A percentile compares a stretch with the other conserved stretches of the same genome.
Evolutionary conservation across 2,888 invertebrate genomes (phyloP).

Genomic region (Cerceris ruficornis): DNA sequence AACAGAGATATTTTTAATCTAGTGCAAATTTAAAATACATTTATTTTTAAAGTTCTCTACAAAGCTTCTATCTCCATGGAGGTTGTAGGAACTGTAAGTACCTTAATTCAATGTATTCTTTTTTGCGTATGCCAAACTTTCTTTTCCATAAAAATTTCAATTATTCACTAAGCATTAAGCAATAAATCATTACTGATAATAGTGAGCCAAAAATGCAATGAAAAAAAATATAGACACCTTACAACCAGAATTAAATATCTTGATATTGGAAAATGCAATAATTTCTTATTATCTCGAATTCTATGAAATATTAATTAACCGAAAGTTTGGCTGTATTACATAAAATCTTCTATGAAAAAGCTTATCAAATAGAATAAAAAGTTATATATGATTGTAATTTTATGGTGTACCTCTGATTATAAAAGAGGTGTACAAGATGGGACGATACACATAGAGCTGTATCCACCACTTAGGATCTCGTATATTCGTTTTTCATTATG

Average conservation of each 20-base stretch:
- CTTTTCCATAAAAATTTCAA: too few species aligned
- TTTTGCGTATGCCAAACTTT: conserved; percentile 9
- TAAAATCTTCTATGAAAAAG: conserved; percentile 11
- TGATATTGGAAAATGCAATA: too few species aligned
- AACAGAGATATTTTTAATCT: conserved; percentile 10
- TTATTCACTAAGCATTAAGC: too few species aligned
- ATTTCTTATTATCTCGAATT: too few species aligned
- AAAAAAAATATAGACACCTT: too few species aligned
- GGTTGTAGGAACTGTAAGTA: conserved; percentile 75
- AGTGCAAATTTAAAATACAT: conserved; percentile 20
- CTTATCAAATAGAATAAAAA: conserved; percentile 20
- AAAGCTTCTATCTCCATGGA: conserved; percentile 69
- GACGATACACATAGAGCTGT: conserved; percentile 42
- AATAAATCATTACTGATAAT: too few species aligned
- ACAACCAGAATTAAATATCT: too few species aligned
- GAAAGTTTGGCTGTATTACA: conserved; percentile 3
- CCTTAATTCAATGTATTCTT: background rate
- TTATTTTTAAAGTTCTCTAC: conserved; percentile 28
- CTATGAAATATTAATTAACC: background rate
- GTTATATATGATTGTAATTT: conserved; percentile 34
- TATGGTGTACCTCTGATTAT: conserved; percentile 43
- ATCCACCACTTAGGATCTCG: conserved; percentile 39
- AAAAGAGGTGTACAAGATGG: conserved; percentile 40
- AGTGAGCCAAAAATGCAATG: too few species aligned
- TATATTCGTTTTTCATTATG: conserved; percentile 41